phyloP scores from a whole-genome alignment of 2,113 vertebrate species.

The Narcine bancroftii region DNA sequence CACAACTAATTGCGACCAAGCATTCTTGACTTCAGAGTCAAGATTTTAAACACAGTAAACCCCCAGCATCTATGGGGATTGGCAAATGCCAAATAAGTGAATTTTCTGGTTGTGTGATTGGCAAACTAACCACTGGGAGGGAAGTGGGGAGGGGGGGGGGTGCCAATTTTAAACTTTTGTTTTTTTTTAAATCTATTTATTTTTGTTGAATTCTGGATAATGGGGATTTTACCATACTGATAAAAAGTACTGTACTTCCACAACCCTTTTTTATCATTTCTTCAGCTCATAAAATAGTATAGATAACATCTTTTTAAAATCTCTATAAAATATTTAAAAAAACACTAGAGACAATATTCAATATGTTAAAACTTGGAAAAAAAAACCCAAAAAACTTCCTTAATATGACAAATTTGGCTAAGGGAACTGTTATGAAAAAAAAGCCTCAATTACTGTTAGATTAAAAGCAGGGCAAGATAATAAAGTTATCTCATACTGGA shows the following conservation, averaged over 20 bases:
- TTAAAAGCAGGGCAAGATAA: not conserved
- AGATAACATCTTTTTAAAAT: not conserved
- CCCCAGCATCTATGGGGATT: too few relatives aligned
- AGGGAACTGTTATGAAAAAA: not conserved
- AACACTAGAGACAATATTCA: not conserved
- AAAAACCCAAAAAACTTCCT: not conserved
- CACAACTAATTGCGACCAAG: not conserved
- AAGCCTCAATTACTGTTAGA: not conserved
- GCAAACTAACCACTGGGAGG: too few relatives aligned
- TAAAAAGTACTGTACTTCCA: not conserved
- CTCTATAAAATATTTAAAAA: not conserved
- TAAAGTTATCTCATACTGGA: not conserved
- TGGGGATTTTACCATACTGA: too few relatives aligned
- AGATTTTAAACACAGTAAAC: not conserved
- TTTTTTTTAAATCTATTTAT: too few relatives aligned
- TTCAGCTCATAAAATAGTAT: not conserved
- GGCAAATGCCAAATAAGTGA: too few relatives aligned
- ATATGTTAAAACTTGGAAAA: not conserved
- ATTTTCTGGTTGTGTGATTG: too few relatives aligned
- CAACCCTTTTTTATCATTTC: not conserved
- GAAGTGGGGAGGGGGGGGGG: too few relatives aligned
- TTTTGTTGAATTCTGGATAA: too few relatives aligned
- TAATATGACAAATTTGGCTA: not conserved
- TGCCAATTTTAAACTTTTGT: too few relatives aligned
- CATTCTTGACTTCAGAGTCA: not conserved